Evolutionary conservation across 2,888 invertebrate species (phyloP).

Genomic region (Sarcophaga carnaria): DNA sequence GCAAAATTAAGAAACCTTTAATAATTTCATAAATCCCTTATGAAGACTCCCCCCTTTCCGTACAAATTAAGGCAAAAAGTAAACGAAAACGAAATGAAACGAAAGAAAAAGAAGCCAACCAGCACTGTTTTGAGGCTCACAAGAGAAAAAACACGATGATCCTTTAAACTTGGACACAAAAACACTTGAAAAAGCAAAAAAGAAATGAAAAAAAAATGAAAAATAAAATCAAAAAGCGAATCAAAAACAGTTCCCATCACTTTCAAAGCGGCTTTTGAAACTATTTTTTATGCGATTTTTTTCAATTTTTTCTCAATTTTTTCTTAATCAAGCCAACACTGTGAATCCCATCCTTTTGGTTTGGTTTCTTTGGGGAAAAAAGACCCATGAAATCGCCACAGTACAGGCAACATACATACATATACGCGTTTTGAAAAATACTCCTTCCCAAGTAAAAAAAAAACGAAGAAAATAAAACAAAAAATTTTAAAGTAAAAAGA

Average conservation of each 20-base stretch:
- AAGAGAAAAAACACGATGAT: slow-evolving; percentile 43
- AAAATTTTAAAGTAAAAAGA: not conserved
- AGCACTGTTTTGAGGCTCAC: not conserved
- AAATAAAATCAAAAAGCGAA: not conserved
- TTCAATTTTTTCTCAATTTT: slow-evolving; percentile 27
- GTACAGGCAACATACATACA: slow-evolving; percentile 40
- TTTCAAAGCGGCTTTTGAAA: slow-evolving; percentile 69
- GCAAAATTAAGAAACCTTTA: slow-evolving; percentile 1
- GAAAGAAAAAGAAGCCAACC: slow-evolving; percentile 56
- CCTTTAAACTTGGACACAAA: slow-evolving; percentile 62
- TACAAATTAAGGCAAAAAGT: slow-evolving; percentile 63
- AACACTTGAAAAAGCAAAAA: slow-evolving; percentile 44
- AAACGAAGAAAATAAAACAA: not conserved
- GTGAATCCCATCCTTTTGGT: slow-evolving; percentile 41
- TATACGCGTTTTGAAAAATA: slow-evolving; percentile 49
- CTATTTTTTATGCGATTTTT: slow-evolving; percentile 66
- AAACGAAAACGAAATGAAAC: slow-evolving; percentile 46
- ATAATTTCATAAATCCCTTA: slow-evolving; percentile 40
- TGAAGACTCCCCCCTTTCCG: slow-evolving; percentile 38
- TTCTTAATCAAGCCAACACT: slow-evolving; percentile 36
- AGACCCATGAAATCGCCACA: slow-evolving; percentile 62
- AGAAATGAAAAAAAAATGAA: slow-evolving; percentile 4
- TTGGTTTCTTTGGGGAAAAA: not conserved
- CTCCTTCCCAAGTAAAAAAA: slow-evolving; percentile 56
- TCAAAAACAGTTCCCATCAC: slow-evolving; percentile 64